Conservation (phyloP, 2,113 vertebrate genomes). For the Catharus minimus region DNA sequence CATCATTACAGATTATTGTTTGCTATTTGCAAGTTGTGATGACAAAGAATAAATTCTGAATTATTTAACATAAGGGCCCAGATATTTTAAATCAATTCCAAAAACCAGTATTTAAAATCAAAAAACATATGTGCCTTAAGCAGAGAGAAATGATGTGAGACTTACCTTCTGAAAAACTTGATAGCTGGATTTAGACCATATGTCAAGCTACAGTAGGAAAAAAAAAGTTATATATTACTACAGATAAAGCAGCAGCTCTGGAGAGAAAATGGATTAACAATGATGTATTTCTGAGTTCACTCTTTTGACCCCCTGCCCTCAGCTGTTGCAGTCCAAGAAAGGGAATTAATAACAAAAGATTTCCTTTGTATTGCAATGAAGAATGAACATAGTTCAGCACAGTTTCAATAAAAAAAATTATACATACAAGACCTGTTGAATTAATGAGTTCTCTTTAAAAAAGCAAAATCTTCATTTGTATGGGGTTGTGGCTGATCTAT, state of each 20-base stretch:
- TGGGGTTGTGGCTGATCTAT: constrained; percentile 29
- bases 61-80: not conserved
- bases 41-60: not conserved
- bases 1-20: not conserved
- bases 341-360: not conserved
- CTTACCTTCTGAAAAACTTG: constrained; percentile 86
- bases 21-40: not conserved
- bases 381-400: constrained; percentile 11
- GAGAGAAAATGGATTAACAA: not conserved
- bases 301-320: not conserved
- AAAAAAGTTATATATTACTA: not conserved
- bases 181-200: constrained; percentile 85
- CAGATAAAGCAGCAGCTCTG: not conserved
- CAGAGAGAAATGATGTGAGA: not conserved
- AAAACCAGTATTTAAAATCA: too few relatives aligned
- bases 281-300: not conserved
- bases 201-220: constrained; percentile 73
- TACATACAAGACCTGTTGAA: constrained; percentile 5
- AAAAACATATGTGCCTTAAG: not conserved
- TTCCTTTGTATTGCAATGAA: not conserved
- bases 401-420: constrained; percentile 40
- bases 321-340: not conserved
- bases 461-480: constrained; percentile 53
- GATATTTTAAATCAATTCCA: not conserved
- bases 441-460: not conserved